Evolutionary conservation across 2,888 invertebrate species (phyloP), one percentile per base, ranked within the genome.

Genomic region (Proisotoma minuta): DNA sequence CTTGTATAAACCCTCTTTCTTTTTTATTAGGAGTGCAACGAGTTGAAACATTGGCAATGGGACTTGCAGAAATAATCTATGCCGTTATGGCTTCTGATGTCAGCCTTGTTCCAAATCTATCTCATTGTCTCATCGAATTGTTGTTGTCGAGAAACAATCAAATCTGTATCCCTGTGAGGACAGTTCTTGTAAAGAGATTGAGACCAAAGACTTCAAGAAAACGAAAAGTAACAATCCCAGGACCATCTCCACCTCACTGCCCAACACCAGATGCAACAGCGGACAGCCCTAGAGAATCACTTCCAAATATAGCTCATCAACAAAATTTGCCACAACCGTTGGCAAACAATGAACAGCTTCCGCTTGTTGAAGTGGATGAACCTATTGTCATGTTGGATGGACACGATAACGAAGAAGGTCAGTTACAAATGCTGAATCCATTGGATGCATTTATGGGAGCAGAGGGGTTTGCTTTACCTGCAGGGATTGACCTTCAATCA

Each of bases 401-500:
- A 12, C 68, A 68, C 18, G 34, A 34, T 15, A 34, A 34, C 34
- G 34, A 34, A 8, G 34, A 34, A 34, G 43, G 43, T 4, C 69
- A 69, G 48, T 58, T 70, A 56, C 70, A 70, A 4, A 64, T 71
- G 12, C 28, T 73, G 29, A 72, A 73, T 63, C 69, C 72, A 0
- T 48, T 73, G 23, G 73, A 73, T 47, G 73, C 71, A 2, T 73
- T 72, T 39, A 72, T 72, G 65, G 73, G 73, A 10, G 62, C 66
- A n/a, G 71, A 70, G 26, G 73, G 71, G 1, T 71, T 69, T 62
- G 69, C 66, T 22, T 61, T 69, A 58, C 71, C 70, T 27, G 69
- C 68, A 34, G 72, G 72, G 2, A 80, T 94, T 5, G 93, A 93
- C 75, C 85, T 95, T 57, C 92, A 93, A 15, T 88, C 91, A n/a